phyloP scores from a whole-genome alignment of 2,113 vertebrate genomes.

The Megaceryle torquata region DNA sequence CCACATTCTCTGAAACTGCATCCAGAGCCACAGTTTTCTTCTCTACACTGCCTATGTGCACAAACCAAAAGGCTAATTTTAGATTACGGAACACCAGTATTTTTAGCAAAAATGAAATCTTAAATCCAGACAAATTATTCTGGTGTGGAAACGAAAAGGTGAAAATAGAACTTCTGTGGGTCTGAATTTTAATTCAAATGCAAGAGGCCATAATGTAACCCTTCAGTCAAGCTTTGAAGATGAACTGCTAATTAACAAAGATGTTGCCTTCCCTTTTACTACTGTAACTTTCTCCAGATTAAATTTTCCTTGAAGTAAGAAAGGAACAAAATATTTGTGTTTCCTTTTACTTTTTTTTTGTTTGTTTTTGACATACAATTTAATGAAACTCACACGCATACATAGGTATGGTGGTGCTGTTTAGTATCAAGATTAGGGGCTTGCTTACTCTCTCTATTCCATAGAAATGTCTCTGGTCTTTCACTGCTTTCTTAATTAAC shows the following conservation, averaged over 20 bases:
- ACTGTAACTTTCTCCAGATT: not conserved
- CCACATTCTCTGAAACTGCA: not conserved
- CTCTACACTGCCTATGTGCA: not conserved
- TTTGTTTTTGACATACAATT: not conserved
- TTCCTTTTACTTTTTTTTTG: not conserved
- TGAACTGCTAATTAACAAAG: constrained; percentile 57
- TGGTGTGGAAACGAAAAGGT: not conserved
- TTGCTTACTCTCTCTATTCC: not conserved
- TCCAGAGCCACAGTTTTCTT: not conserved
- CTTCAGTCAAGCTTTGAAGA: constrained; percentile 35
- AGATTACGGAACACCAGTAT: not conserved
- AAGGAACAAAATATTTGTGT: not conserved
- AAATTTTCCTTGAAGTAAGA: constrained; percentile 5
- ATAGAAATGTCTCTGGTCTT: not conserved
- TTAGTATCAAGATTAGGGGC: not conserved
- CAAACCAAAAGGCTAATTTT: not conserved
- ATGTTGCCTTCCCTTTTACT: constrained; percentile 28
- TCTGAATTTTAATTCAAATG: constrained; percentile 30
- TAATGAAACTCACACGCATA: not conserved
- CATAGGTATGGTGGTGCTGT: not conserved
- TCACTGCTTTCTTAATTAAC: not conserved
- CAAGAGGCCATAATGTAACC: constrained; percentile 11
- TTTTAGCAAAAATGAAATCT: constrained; percentile 26
- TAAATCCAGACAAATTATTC: constrained; percentile 29
- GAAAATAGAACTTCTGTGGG: constrained; percentile 11